These are phyloP conservation scores for Arctia plantaginis DNA, from an alignment of 2,888 invertebrate species.

Conservation along the genomic window DNA sequence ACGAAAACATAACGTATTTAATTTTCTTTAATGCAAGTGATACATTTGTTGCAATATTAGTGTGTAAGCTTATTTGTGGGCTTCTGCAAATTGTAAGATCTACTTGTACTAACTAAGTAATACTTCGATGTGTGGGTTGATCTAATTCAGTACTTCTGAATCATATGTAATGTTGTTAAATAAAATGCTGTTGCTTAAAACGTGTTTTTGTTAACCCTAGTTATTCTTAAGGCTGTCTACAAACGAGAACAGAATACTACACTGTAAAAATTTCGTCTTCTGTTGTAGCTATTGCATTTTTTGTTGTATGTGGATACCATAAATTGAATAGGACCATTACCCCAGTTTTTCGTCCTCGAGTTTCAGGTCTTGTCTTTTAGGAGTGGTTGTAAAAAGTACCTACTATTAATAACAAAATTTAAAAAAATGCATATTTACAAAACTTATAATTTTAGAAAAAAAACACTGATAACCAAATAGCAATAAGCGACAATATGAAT, in stretches of 20 bases:
- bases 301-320: too few relatives aligned
- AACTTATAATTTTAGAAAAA: too few relatives aligned
- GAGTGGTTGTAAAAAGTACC: too few relatives aligned
- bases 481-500: too few relatives aligned
- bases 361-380: too few relatives aligned
- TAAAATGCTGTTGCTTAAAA: conserved; percentile 83
- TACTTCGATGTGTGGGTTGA: conserved; percentile 53
- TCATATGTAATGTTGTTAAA: conserved; percentile 77
- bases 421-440: too few relatives aligned
- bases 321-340: too few relatives aligned
- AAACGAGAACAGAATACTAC: background rate
- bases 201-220: conserved; percentile 55
- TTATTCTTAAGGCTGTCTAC: conserved; percentile 10
- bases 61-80: conserved; percentile 69
- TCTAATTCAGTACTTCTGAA: conserved; percentile 59
- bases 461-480: too few relatives aligned
- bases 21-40: conserved; percentile 77
- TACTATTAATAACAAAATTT: too few relatives aligned
- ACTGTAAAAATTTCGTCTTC: too few relatives aligned
- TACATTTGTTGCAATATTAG: conserved; percentile 85
- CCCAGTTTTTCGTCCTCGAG: too few relatives aligned
- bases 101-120: conserved; percentile 52
- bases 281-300: too few relatives aligned
- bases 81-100: conserved; percentile 66
- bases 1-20: conserved; percentile 39